phyloP scores from a whole-genome alignment of 2,797 vertebrate species.

The Bovichtus diacanthus region DNA sequence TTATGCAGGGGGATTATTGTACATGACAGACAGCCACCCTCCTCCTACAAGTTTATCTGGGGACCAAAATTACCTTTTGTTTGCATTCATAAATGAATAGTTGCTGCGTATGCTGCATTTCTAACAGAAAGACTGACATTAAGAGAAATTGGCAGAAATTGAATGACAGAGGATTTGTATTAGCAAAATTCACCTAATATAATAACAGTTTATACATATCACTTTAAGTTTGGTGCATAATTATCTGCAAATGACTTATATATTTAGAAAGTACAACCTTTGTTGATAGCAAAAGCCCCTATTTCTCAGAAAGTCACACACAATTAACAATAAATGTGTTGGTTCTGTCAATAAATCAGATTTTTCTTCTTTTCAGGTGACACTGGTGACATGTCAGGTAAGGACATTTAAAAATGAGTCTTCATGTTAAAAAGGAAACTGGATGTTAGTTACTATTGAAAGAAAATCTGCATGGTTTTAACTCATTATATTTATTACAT shows the following conservation, averaged over 20 bases:
- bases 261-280: not conserved
- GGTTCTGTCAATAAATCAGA: constrained; percentile 10
- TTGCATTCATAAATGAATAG: constrained; percentile 8
- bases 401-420: constrained; percentile 26
- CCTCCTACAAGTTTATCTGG: constrained; percentile 9
- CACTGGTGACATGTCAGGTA: constrained; percentile 98
- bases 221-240: not conserved
- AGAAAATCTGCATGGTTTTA: not conserved
- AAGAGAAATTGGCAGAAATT: not conserved
- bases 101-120: constrained; percentile 7
- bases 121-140: not conserved
- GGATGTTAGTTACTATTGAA: not conserved
- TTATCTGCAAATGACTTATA: not conserved
- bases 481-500: constrained; percentile 32
- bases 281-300: not conserved
- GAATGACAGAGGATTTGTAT: not conserved
- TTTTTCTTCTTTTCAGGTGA: constrained; percentile 88
- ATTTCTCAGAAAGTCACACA: not conserved
- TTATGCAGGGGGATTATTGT: constrained; percentile 13
- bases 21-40: not conserved
- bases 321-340: not conserved
- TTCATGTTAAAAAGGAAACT: not conserved
- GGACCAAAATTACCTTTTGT: constrained; percentile 26
- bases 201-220: not conserved
- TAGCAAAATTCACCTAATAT: not conserved